A percentile compares a stretch with the other conserved stretches of the same genome.
These are phyloP conservation scores for Magallana angulata DNA, from an alignment of 1,140 invertebrate genomes.

Conservation along the genomic window DNA sequence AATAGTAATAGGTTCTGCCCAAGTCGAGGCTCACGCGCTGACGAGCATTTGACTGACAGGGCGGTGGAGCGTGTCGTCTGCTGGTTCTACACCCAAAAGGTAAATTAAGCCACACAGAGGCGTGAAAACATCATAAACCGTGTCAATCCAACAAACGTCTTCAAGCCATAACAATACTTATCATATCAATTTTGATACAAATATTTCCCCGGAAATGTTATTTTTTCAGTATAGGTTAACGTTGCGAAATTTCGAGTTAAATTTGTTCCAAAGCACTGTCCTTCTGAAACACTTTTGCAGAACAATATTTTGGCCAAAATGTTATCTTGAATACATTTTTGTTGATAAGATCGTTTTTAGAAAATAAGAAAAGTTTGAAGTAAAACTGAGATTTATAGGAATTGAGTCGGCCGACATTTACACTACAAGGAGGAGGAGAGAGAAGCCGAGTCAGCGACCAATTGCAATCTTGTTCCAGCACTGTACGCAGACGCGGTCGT, in stretches of 20 bases:
- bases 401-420: neutral
- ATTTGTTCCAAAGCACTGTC: neutral
- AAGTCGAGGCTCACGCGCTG: constrained; percentile 45
- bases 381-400: constrained; percentile 18
- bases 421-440: constrained; percentile 23
- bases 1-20: constrained; percentile 37
- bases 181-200: neutral
- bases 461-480: constrained; percentile 25
- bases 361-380: neutral
- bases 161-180: constrained; percentile 39
- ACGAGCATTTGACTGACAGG: constrained; percentile 42
- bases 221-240: neutral
- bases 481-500: constrained; percentile 18
- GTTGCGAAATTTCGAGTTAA: neutral
- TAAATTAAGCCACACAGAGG: constrained; percentile 40
- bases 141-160: constrained; percentile 36
- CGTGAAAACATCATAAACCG: constrained; percentile 45
- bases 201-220: neutral
- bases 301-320: neutral
- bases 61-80: constrained; percentile 47
- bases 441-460: neutral
- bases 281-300: neutral
- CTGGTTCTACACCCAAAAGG: constrained; percentile 47
- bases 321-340: neutral
- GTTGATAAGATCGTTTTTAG: neutral